These are phyloP conservation scores for Panthera leo DNA, from an alignment of 2,113 vertebrate species.

Conservation along the genomic window DNA sequence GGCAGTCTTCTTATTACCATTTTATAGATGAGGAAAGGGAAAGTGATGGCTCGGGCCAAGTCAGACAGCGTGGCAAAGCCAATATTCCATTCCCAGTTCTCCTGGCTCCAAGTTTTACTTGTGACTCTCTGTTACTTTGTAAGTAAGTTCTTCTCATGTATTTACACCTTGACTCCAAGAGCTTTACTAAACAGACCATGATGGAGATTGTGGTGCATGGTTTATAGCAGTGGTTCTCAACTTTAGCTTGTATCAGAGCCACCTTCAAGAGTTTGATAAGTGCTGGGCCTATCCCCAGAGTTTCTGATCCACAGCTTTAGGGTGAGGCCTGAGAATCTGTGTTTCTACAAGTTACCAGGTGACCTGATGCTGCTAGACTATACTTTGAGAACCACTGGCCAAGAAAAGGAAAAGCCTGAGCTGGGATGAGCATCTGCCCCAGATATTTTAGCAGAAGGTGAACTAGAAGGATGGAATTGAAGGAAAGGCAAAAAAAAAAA, in stretches of 20 bases:
- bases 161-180: neutral
- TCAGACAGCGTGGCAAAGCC: neutral
- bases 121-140: neutral
- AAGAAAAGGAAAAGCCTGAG: neutral
- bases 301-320: neutral
- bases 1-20: neutral
- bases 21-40: neutral
- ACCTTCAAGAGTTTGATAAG: neutral
- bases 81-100: neutral
- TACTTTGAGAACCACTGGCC: neutral
- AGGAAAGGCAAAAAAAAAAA: neutral
- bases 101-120: neutral
- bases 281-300: accelerated
- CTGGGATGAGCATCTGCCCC: neutral
- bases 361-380: neutral
- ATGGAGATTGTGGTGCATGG: neutral
- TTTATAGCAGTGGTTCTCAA: neutral
- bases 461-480: neutral
- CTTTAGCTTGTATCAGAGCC: neutral
- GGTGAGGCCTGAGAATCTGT: neutral
- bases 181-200: neutral
- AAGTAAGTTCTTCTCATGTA: neutral
- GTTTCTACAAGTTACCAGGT: neutral
- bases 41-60: neutral
- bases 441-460: neutral